These are phyloP conservation scores for Crenuchus spilurus DNA, from an alignment of 2,797 vertebrate species.

Conservation along the genomic window DNA sequence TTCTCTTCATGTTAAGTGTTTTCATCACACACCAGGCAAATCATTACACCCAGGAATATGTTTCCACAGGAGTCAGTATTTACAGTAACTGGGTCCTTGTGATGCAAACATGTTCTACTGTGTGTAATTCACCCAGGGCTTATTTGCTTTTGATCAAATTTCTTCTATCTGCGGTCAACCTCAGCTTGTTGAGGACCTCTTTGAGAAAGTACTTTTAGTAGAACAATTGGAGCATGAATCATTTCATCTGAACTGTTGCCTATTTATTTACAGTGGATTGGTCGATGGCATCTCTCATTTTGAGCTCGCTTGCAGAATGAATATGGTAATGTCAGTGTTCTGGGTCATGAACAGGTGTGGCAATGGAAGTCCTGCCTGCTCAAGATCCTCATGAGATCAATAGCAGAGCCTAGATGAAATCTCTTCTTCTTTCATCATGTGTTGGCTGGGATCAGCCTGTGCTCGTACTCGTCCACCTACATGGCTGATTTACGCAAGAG, in stretches of 20 bases:
- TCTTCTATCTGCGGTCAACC: background rate
- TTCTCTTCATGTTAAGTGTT: conserved; percentile 17
- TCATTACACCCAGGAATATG: conserved; percentile 25
- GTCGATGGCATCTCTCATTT: no score
- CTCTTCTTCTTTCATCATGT: conserved; percentile 11
- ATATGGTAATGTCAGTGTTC: background rate
- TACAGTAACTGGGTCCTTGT: background rate
- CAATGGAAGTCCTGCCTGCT: background rate
- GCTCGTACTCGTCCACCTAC: background rate
- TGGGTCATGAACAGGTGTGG: background rate
- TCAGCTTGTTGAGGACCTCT: background rate
- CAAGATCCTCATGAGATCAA: conserved; percentile 16
- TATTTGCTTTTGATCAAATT: background rate
- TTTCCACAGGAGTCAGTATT: conserved; percentile 12
- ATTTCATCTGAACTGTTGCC: no score
- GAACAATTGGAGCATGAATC: no score
- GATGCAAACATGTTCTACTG: background rate
- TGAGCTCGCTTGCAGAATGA: background rate
- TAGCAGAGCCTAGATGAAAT: background rate
- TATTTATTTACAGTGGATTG: no score
- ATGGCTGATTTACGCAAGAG: conserved; percentile 42
- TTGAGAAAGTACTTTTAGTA: background rate
- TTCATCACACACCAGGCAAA: conserved; percentile 25
- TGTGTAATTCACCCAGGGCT: background rate
- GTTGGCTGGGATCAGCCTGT: conserved; percentile 29